phyloP scores from a whole-genome alignment of 1,140 invertebrate genomes.

The Sitodiplosis mosellana region DNA sequence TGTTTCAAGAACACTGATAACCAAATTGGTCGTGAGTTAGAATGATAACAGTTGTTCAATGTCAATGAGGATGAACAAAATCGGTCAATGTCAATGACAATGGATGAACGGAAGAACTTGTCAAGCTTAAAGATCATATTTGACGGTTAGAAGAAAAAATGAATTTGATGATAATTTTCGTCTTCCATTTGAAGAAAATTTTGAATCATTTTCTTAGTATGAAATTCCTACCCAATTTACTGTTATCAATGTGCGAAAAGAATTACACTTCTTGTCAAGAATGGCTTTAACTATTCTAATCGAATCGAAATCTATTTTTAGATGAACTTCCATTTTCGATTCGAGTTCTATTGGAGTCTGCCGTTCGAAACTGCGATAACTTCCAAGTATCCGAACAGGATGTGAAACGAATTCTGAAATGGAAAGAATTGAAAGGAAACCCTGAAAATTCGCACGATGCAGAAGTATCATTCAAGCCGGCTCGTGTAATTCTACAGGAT shows the following conservation, averaged over 20 bases:
- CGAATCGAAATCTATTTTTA: too few species aligned
- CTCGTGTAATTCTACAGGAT: slow-evolving; percentile 88
- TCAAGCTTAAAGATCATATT: too few species aligned
- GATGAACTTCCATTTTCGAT: slow-evolving; percentile 62
- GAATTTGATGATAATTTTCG: too few species aligned
- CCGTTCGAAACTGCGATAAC: slow-evolving; percentile 89
- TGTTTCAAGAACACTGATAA: neutral
- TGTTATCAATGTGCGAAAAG: too few species aligned
- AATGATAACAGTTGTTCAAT: neutral
- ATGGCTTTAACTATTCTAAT: too few species aligned
- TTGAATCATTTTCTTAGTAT: too few species aligned
- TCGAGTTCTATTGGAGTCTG: slow-evolving; percentile 83
- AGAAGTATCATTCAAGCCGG: slow-evolving; percentile 93
- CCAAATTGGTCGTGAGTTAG: neutral
- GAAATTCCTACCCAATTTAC: too few species aligned
- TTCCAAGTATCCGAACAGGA: slow-evolving; percentile 76
- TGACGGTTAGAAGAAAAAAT: too few species aligned
- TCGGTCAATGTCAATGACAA: too few species aligned
- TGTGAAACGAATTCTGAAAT: slow-evolving; percentile 81
- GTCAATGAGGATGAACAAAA: neutral
- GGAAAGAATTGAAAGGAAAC: slow-evolving; percentile 52
- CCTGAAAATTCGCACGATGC: slow-evolving; percentile 42
- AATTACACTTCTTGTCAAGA: too few species aligned
- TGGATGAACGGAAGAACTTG: too few species aligned
- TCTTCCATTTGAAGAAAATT: too few species aligned